Evolutionary conservation across 2,113 vertebrate species (phyloP), one percentile per base, ranked within the genome.

Genomic region (Lepisosteus osseus): DNA sequence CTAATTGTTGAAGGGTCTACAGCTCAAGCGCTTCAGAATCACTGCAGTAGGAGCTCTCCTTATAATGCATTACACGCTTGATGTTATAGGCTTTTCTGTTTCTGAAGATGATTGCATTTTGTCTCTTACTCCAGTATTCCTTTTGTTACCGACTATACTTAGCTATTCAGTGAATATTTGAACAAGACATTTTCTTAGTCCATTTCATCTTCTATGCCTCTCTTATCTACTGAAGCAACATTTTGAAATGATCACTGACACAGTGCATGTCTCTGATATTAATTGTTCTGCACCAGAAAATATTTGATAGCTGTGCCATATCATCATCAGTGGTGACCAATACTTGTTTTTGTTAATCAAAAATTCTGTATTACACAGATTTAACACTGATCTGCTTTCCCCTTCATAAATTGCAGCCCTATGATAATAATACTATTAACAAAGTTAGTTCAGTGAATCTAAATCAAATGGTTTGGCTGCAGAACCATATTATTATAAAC

Each of bases 241-340:
- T 72, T 68, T 40, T 40, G 71, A 54, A 51, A 62, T 63, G 76
- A 80, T 75, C 73, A 70, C 73, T 68, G 77, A 77, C 73, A 61
- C 71, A 59, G 54, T 51, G 61, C 64, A 67, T 59, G 51, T 70
- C 73, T 8, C 54, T 54, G 67, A 68, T 59, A 64, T 51, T 75
- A 72, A 47, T 43, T 12, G 41, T 4, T 54, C 54, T 56, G 61
- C 61, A 44, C 45, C 9, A 43, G 44, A 47, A 54, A 9, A 6
- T 29, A 3, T 3, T 13, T 54, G 45, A 29, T 17, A 17, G 59
- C 59, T 14, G 5, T 59, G 42, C 7, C 44, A 3, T 59, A 51
- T n/a, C 17, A 7, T 3, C 47, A 7, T 54, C 7, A 4, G 45
- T 57, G 17, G 45, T 57, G 17, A 41, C 54, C 12, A 29, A 29